Evolutionary conservation across 2,888 invertebrate genomes (phyloP).

Genomic region (Myopa testacea): DNA sequence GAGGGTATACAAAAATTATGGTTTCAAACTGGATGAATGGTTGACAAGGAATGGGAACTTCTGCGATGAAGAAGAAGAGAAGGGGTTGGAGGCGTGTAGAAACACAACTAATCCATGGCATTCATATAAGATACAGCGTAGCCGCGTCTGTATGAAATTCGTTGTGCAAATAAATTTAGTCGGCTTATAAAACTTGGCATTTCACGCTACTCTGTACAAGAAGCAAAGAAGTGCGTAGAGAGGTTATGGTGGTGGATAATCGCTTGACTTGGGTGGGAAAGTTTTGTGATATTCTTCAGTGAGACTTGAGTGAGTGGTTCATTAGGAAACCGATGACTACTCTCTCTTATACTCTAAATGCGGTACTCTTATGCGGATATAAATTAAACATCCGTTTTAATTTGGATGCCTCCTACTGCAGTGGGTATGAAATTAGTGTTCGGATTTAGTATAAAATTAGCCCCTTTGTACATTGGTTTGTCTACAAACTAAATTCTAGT

Average conservation of each 20-base stretch:
- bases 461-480: too few species aligned
- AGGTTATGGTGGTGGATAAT: background rate
- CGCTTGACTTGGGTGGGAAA: background rate
- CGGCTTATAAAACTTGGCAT: background rate
- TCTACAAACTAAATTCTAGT: too few species aligned
- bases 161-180: conserved; percentile 1
- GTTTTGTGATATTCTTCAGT: background rate
- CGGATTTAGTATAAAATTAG: too few species aligned
- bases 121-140: background rate
- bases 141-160: background rate
- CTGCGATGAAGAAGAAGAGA: background rate
- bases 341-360: too few species aligned
- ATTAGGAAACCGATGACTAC: too few species aligned
- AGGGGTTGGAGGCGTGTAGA: background rate
- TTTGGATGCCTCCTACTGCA: too few species aligned
- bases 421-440: too few species aligned
- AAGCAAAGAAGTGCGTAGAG: background rate
- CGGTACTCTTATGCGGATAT: too few species aligned
- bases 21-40: background rate
- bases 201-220: background rate
- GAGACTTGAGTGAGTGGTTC: too few species aligned
- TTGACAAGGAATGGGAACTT: background rate
- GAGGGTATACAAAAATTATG: conserved; percentile 16
- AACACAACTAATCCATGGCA: background rate
- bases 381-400: too few species aligned